These are phyloP conservation scores for Brachionus asplanchnoidis DNA, from an alignment of 1,140 invertebrate species.

Conservation along the genomic window DNA sequence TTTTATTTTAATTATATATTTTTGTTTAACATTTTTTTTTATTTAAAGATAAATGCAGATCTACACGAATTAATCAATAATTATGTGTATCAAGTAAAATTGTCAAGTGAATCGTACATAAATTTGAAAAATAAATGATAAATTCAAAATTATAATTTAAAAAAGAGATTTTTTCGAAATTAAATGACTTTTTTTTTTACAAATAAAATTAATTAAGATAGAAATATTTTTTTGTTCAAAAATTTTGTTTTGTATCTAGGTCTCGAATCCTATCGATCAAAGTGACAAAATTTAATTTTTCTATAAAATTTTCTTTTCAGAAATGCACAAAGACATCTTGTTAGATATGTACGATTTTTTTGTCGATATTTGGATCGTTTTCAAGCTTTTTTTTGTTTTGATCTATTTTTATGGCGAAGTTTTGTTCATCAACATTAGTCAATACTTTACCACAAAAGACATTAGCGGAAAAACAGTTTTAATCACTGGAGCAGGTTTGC, in stretches of 20 bases:
- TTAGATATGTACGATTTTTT: background rate
- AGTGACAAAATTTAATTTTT: background rate
- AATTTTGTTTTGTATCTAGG: background rate
- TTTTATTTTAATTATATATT: background rate
- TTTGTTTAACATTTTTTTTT: background rate
- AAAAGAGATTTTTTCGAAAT: background rate
- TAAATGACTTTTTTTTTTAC: background rate
- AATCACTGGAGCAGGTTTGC: conserved; percentile 1
- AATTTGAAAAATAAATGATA: background rate
- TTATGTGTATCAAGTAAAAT: conserved; percentile 23
- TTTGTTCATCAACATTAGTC: background rate
- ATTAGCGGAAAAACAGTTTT: background rate
- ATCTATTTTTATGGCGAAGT: background rate
- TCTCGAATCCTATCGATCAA: background rate
- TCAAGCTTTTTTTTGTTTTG: background rate
- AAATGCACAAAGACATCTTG: background rate
- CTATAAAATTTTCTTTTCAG: background rate
- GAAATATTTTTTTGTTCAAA: background rate
- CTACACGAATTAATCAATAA: background rate
- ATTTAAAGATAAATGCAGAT: background rate
- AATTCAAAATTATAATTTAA: background rate
- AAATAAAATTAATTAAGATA: background rate
- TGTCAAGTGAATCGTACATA: background rate
- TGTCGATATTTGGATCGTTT: background rate
- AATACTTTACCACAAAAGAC: background rate